Evolutionary conservation across 2,113 vertebrate genomes (phyloP), one percentile per base, ranked within the genome.

Genomic region (Boleophthalmus pectinirostris): DNA sequence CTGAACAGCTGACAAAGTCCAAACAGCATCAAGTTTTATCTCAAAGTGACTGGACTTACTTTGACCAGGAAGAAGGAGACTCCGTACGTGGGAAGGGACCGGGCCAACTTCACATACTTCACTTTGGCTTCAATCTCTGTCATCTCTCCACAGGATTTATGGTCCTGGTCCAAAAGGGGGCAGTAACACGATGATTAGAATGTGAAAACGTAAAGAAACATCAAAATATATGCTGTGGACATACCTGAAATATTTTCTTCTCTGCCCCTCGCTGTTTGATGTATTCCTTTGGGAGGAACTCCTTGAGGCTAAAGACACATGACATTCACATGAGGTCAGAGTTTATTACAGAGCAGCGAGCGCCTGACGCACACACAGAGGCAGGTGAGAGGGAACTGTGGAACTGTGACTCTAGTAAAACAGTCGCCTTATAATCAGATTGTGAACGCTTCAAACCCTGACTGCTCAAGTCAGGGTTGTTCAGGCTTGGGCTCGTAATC

Each of bases 31-130:
- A n/a, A 6, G 7, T 53, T n/a, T 53, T 5, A 56, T 57, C 3
- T 24, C 24, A 57, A 15, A 25, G 21, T 5, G 56, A 15, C n/a
- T 5, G 3, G 21, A 15, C 56, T 91, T 91, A 99, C 98, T 96
- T 99, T 99, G 0, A 99, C 98, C 58, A 99, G 92, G 72, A 99
- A 99, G 85, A 99, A 99, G 0, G 98, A 99, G 56, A 99, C 97
- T 0, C 97, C 98, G 0, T 99, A 99, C 0, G 98, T 99, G 78
- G 94, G 92, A 53, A 99, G 92, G 29, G 98, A 99, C 4, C 98
- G 93, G 5, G 98, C 97, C 0, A 99, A 90, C 80, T 99, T 99
- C 74, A 99, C 98, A 0, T 99, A 99, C 74, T 99, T 99, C 78
- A 98, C 97, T 85, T 99, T 99, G 20, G 96, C 97, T 87, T 99